These are phyloP conservation scores for Tachystola acroxantha DNA, from an alignment of 2,888 invertebrate species.

Conservation along the genomic window DNA sequence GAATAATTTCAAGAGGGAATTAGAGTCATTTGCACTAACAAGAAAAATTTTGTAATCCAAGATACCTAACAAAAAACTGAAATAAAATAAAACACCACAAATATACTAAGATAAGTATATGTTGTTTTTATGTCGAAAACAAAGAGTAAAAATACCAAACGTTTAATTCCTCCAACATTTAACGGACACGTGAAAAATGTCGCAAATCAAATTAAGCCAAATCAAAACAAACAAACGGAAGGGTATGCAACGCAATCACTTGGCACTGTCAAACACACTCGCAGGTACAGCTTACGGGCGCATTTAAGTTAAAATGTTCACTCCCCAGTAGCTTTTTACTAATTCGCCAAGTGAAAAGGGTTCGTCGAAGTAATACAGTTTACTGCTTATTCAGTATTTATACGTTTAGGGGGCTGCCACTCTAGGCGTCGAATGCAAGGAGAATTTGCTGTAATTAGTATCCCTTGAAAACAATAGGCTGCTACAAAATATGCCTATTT, in stretches of 20 bases:
- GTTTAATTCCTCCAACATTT: conserved; percentile 26
- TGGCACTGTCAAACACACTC: conserved; percentile 74
- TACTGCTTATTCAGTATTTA: conserved; percentile 79
- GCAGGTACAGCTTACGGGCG: conserved; percentile 66
- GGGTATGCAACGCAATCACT: conserved; percentile 72
- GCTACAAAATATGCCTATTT: neutral
- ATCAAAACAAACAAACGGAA: conserved; percentile 72
- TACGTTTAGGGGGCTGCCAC: conserved; percentile 66
- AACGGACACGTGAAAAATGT: conserved; percentile 44
- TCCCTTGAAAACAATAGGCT: conserved; percentile 2
- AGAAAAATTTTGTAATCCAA: no score
- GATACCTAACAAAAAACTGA: no score
- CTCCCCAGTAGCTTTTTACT: conserved; percentile 78
- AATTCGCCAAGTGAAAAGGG: conserved; percentile 79
- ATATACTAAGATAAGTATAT: no score
- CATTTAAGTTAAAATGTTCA: conserved; percentile 77
- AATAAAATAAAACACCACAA: no score
- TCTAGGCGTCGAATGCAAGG: conserved; percentile 60
- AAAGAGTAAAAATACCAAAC: conserved; percentile 15
- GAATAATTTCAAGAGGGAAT: no score
- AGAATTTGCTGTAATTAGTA: conserved; percentile 53
- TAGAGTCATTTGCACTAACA: no score
- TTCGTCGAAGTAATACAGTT: conserved; percentile 75
- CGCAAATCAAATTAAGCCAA: conserved; percentile 70
- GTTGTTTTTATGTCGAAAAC: no score